Evolutionary conservation across 2,113 vertebrate genomes (phyloP), one percentile per base, ranked within the genome.

Genomic region (Marmota monax): DNA sequence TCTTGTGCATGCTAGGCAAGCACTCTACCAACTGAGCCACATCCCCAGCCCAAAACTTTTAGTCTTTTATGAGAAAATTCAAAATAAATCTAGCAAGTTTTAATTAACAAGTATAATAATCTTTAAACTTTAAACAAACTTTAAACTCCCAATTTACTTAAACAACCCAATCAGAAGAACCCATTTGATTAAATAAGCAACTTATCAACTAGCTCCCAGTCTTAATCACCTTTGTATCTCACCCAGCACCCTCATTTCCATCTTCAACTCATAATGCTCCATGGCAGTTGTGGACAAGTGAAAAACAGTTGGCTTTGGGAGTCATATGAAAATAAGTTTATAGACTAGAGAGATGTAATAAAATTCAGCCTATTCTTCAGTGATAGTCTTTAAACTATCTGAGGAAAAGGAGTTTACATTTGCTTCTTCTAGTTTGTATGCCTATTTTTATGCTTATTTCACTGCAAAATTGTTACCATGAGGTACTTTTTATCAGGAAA

Each of bases 401-500:
- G 22, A 7, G 13, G 42, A 42, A 89, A 90, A 25, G 14, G 4
- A 53, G 7, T 17, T 93, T 73, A 14, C 8, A 79, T 93, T 85
- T 79, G 17, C 74, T 84, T 48, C 37, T 90, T 95, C 45, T 82
- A 20, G 9, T 51, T 56, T 79, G 4, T 8, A 23, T 51, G 25
- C n/a, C 32, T 29, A 72, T 1, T 58, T 72, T 58, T 83, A 56
- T 69, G 34, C 14, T 86, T 29, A 37, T 70, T 90, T 96, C n/a
- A 63, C 37, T 91, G 37, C 74, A 32, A 92, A 82, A 91, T 45
- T 70, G 17, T 88, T 84, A 88, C 56, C 37, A 88, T 23, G 94
- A 92, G 32, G 1, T 82, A 67, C 69, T 18, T 97, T 96, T 84
- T 95, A 4, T 22, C 84, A 99, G 99, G 96, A 96, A 80, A 98